Base-by-base conservation (phyloP, 2,113 vertebrate genomes). In the Stegostoma tigrinum region DNA sequence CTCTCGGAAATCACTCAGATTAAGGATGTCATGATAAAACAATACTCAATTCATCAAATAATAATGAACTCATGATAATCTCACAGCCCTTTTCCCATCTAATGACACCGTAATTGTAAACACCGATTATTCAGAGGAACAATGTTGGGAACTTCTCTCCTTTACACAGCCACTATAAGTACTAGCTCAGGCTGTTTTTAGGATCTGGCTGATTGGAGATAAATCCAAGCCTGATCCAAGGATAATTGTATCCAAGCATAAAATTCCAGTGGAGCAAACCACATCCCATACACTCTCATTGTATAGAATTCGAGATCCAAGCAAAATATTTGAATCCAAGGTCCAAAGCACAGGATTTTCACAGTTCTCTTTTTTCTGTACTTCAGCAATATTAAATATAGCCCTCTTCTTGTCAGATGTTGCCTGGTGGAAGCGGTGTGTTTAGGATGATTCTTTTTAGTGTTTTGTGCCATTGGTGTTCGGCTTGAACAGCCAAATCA, bases 21-120 rank as follows among this genome's bases (percentile, higher is more conserved):
- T 95, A 95, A 95, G 68, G 68, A 95, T 95, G 94, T 95, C 94
- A 95, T 52, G 68, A 72, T 72, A 70, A 72, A 95, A 95, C 94
- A 95, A 95, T 95, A 52, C 42, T 48, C 94, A 95, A 95, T 95
- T 95, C 94, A 95, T 95, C 94, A 95, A 95, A 70, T 48, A 72
- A 95, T 95, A 95, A 95, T 95, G 94, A 95, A 95, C 52, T 42
- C 68, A 48, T 95, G 94, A 95, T 95, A 95, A 95, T 95, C 94
- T 68, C 94, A 95, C 67, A 72, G 94, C 67, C 94, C 94, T 95
- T 72, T 72, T 72, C 94, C 94, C 94, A 95, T 95, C 68, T 52
- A 42, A 95, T 95, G 94, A 95, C 70, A 95, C 27, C 27, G 67
- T 95, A 27, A 95, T 95, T 95, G 52, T 95, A 95, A 95, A 95